Evolutionary conservation across 2,888 invertebrate species (phyloP), one percentile per base, ranked within the genome.

Genomic region (Julus scandinavius): DNA sequence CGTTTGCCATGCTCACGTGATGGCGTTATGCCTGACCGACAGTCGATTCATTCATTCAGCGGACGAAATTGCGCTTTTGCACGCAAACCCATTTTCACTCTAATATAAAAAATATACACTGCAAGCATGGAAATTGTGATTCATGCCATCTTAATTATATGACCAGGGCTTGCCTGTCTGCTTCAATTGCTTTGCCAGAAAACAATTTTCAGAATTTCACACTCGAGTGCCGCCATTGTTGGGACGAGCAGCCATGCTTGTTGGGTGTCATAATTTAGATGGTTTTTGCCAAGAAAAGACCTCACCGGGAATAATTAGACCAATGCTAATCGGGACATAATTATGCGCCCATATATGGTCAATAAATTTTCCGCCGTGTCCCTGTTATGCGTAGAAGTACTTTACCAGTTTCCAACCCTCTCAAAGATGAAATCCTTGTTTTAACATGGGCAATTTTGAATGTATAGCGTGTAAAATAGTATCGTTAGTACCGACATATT

Each of bases 81-180:
- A 63, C 63, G 63, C 63, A 63, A 63, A 63, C n/a, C 63, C 63
- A 63, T 63, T 20, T 63, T 63, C 63, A 9, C 9, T 49, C 11
- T 49, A 49, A 6, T 49, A 49, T 49, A 49, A 49, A 49, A 49
- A 49, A 49, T 49, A 49, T 49, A 49, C 1, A 49, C 54, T 3
- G 54, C 54, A 54, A 13, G 3, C 17, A 54, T 63, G 63, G n/a
- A 63, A 49, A 63, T 63, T 63, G n/a, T 63, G 63, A 63, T 63
- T 63, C 63, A 63, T 63, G n/a, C 63, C 63, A 63, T 63, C 63
- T 63, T 63, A 63, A 63, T 63, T 63, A 63, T 63, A 63, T 20
- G 63, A 63, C 63, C n/a, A 63, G 63, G 5, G 63, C 5, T 20
- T 63, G 63, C 20, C 63, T 63, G 63, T 5, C n/a, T 63, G 63